These are phyloP conservation scores for Ophioderma brevispina DNA, from an alignment of 35 echinoderm and acorn worm species.

Conservation along the genomic window DNA sequence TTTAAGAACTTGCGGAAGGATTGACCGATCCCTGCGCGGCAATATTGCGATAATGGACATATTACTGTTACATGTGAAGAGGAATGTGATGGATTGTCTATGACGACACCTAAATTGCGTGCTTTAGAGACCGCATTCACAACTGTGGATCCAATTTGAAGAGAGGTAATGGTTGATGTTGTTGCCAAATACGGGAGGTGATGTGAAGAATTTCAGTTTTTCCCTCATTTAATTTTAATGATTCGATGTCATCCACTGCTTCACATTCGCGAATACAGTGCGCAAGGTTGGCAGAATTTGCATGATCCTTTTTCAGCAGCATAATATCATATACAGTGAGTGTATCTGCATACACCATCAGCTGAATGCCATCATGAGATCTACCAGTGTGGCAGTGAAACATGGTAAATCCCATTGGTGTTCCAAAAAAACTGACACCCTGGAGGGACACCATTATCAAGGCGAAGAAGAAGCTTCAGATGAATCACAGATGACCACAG, in stretches of 20 bases:
- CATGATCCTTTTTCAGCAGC: not conserved
- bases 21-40: no score
- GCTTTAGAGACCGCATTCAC: not conserved
- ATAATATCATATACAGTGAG: not conserved
- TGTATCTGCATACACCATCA: not conserved
- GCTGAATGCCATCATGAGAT: not conserved
- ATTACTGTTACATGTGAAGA: not conserved
- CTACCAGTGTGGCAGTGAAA: not conserved
- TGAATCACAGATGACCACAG: not conserved
- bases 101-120: not conserved
- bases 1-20: no score
- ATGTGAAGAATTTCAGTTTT: not conserved
- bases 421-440: not conserved
- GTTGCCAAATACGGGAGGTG: not conserved
- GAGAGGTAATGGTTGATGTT: not conserved
- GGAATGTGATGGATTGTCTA: not conserved
- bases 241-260: not conserved
- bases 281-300: no score
- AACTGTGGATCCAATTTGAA: not conserved
- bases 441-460: not conserved
- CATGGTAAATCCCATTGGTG: not conserved
- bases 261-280: not conserved
- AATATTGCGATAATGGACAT: no score
- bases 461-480: not conserved
- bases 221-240: not conserved